phyloP scores from a whole-genome alignment of 2,113 vertebrate species.

The Casuarius casuarius region DNA sequence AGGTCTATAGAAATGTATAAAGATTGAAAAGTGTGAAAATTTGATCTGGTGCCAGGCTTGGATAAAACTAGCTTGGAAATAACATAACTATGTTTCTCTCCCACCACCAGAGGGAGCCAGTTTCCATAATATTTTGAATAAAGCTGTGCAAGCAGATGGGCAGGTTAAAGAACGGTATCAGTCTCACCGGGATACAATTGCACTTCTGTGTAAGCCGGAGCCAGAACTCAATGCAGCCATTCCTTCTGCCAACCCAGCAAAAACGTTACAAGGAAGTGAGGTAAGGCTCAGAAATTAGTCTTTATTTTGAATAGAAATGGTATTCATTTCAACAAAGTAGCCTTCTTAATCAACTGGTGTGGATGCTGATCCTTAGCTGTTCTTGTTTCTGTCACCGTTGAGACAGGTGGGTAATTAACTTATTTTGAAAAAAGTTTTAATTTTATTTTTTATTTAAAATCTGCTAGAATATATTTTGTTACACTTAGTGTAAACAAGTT shows the following conservation, averaged over 20 bases:
- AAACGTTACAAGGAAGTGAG: constrained; percentile 96
- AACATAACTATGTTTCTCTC: rapidly evolving
- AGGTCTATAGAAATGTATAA: neutral
- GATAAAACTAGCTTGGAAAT: neutral
- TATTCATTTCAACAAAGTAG: neutral
- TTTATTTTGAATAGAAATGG: neutral
- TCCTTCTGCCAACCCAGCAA: constrained; percentile 96
- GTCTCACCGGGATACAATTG: constrained; percentile 90
- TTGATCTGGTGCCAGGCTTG: neutral
- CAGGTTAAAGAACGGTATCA: constrained; percentile 92
- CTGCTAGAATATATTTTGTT: neutral
- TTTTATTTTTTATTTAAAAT: neutral
- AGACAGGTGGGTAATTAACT: neutral
- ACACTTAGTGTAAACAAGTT: neutral
- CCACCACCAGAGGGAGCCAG: constrained; percentile 83
- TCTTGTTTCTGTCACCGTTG: neutral
- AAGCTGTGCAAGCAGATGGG: constrained; percentile 92
- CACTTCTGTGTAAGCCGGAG: constrained; percentile 92
- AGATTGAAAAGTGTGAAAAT: neutral
- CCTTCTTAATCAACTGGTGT: rapidly evolving
- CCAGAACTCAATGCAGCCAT: constrained; percentile 90
- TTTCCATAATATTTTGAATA: constrained; percentile 87
- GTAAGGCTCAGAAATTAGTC: constrained; percentile 65
- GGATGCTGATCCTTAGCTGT: neutral
- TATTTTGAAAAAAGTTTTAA: neutral